Evolutionary conservation across 2,797 vertebrate species (phyloP).

Genomic region (Eurystomus glaucurus): DNA sequence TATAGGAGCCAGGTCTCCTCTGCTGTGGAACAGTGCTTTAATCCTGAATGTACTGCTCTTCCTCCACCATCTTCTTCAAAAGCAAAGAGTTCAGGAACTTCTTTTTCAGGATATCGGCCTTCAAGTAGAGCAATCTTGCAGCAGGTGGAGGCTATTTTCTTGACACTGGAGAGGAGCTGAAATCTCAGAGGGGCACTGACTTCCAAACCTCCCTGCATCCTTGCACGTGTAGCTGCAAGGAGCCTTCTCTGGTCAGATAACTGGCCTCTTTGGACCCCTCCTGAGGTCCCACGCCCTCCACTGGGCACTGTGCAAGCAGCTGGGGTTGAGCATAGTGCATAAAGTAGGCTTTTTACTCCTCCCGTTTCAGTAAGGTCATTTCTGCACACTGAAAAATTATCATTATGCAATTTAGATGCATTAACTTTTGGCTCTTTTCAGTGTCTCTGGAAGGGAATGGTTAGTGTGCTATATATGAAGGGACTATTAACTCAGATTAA

Average conservation of each 20-base stretch:
- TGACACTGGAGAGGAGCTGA: not conserved
- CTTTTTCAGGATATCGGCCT: not conserved
- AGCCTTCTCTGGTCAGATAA: not conserved
- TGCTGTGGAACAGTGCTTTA: not conserved
- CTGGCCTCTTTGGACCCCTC: not conserved
- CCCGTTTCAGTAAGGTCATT: not conserved
- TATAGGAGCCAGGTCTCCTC: not conserved
- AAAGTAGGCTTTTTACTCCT: not conserved
- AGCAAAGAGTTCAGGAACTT: not conserved
- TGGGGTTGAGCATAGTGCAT: rapidly evolving
- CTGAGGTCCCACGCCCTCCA: not conserved
- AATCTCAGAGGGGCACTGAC: not conserved
- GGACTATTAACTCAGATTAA: not conserved
- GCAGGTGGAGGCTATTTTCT: not conserved
- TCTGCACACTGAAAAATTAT: not conserved
- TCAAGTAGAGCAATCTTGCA: not conserved
- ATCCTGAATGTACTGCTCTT: not conserved
- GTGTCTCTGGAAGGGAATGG: not conserved
- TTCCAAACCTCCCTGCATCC: not conserved
- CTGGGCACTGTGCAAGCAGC: not conserved
- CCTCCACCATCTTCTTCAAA: not conserved
- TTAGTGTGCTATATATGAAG: not conserved
- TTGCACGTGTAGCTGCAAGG: not conserved
- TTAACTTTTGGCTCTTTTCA: not conserved
- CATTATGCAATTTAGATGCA: slow-evolving; percentile 3